Conservation (phyloP, 2,797 vertebrate species). For the Eulemur albifrons region DNA sequence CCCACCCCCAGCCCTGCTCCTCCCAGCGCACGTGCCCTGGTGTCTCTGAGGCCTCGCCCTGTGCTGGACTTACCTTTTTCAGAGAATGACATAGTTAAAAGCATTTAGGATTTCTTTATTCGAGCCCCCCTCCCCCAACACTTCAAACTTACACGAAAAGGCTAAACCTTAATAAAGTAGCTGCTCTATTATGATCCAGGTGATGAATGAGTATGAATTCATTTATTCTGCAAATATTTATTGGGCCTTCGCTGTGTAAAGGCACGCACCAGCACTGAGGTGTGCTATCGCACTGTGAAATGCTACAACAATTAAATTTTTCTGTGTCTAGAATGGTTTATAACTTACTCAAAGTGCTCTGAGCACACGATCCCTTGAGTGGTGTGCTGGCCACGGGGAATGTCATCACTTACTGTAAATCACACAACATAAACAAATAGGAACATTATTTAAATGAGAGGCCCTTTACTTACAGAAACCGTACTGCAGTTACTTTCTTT, state of each 20-base stretch:
- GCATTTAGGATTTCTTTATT: not conserved
- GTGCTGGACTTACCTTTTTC: not conserved
- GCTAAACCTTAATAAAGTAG: not conserved
- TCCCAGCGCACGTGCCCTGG: accelerated
- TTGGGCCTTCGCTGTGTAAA: not conserved
- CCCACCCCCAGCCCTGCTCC: accelerated
- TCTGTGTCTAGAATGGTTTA: constrained; percentile 66
- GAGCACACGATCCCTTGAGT: not conserved
- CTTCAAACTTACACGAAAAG: not conserved
- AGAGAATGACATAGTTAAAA: not conserved
- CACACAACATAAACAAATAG: constrained; percentile 67
- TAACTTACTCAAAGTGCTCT: constrained; percentile 67
- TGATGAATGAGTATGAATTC: not conserved
- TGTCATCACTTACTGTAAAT: constrained; percentile 67
- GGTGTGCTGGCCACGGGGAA: constrained; percentile 23
- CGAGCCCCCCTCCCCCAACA: accelerated
- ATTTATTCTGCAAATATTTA: not conserved
- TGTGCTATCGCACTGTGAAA: not conserved
- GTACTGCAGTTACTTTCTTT: constrained; percentile 53
- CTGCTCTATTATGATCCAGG: not conserved
- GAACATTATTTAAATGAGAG: constrained; percentile 51
- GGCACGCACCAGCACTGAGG: not conserved
- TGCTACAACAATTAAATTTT: constrained; percentile 28
- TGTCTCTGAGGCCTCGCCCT: accelerated
- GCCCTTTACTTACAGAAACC: constrained; percentile 69